These are phyloP conservation scores for Hypomecis atomaria DNA, from an alignment of 2,888 invertebrate species.

Conservation along the genomic window DNA sequence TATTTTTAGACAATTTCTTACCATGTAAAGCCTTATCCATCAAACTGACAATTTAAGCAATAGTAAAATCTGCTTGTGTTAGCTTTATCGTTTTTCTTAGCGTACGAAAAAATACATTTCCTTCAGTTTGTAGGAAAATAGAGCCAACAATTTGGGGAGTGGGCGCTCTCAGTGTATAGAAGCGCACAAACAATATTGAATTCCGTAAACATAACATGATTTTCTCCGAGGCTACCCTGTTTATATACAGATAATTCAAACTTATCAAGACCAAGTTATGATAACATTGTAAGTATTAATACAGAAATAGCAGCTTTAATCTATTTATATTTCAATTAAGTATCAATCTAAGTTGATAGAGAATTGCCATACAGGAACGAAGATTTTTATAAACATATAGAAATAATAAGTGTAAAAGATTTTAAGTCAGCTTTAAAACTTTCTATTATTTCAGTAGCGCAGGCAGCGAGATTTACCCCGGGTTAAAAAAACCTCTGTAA, in stretches of 20 bases:
- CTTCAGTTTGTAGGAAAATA: conserved; percentile 21
- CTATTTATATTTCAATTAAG: not conserved
- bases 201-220: conserved; percentile 20
- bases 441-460: no score
- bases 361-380: not conserved
- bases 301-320: not conserved
- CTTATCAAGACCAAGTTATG: conserved; percentile 8
- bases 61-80: conserved; percentile 15
- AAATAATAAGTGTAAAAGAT: no score
- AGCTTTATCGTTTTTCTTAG: conserved; percentile 21
- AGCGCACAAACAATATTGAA: conserved; percentile 30
- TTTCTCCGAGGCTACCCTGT: conserved; percentile 9
- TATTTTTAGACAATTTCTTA: not conserved
- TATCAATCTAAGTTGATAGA: no score
- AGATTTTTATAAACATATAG: no score
- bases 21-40: conserved; percentile 1
- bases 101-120: conserved; percentile 13
- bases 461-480: no score
- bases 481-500: no score
- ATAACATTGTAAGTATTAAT: not conserved
- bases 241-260: conserved; percentile 17
- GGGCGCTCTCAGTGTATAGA: conserved; percentile 10
- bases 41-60: conserved; percentile 6
- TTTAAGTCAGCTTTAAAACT: no score
- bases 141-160: conserved; percentile 16